Conservation (phyloP, 1,140 invertebrate species). For the Neodiprion pinetum region DNA sequence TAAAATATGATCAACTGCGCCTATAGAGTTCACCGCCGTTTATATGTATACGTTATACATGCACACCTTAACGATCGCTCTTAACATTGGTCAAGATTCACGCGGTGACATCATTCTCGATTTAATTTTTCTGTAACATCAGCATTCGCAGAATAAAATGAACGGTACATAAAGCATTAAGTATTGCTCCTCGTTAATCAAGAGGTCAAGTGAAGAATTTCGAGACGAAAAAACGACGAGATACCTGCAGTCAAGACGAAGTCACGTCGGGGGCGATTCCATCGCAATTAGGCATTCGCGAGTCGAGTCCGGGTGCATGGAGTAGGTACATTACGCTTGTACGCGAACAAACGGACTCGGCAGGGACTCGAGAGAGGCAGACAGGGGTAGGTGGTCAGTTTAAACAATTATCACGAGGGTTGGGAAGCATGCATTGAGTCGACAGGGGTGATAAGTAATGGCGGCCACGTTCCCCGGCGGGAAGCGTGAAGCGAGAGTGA, state of each 20-base stretch:
- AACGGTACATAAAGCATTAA: too few relatives aligned
- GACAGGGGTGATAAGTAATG: slow-evolving; percentile 60
- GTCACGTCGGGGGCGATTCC: slow-evolving; percentile 28
- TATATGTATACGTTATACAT: too few relatives aligned
- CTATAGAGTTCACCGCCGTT: too few relatives aligned
- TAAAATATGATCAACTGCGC: too few relatives aligned
- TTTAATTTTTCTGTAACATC: too few relatives aligned
- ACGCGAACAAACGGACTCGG: slow-evolving; percentile 41
- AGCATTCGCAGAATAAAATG: too few relatives aligned
- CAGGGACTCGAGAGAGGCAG: slow-evolving; percentile 23
- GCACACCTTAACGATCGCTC: too few relatives aligned
- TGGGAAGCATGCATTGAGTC: slow-evolving; percentile 43
- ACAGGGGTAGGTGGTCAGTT: slow-evolving; percentile 53
- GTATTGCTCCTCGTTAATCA: neutral
- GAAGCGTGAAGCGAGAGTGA: neutral
- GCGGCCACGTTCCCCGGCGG: slow-evolving; percentile 21
- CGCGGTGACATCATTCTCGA: too few relatives aligned
- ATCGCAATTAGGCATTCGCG: slow-evolving; percentile 41
- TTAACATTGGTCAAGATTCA: too few relatives aligned
- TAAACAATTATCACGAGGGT: slow-evolving; percentile 63
- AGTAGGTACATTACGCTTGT: slow-evolving; percentile 10
- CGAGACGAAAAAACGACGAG: neutral
- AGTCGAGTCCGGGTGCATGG: neutral
- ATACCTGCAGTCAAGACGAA: neutral
- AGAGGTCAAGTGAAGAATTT: neutral